phyloP scores from a whole-genome alignment of 2,888 invertebrate species.

The Strigamia maritima region DNA sequence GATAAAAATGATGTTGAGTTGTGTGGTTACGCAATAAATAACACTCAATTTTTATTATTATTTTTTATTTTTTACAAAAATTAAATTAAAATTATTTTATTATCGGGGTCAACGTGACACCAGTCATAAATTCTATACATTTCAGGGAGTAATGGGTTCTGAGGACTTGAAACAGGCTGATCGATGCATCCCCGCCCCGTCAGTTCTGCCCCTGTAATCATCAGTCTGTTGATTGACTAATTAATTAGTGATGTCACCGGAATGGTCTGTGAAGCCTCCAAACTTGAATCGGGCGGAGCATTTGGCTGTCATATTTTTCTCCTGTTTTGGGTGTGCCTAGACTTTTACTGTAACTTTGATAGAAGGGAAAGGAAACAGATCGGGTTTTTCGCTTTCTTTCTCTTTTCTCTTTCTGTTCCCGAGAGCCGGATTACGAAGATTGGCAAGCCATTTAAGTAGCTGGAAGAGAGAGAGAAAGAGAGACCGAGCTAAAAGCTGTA shows the following conservation, averaged over 20 bases:
- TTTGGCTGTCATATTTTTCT: not conserved
- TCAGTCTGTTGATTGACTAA: slow-evolving; percentile 24
- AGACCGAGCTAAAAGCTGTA: not conserved
- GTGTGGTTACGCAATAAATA: not conserved
- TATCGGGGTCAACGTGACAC: not conserved
- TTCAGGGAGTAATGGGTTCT: not conserved
- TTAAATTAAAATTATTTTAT: no score
- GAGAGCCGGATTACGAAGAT: slow-evolving; percentile 21
- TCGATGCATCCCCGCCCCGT: slow-evolving; percentile 14
- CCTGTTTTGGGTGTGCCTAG: not conserved
- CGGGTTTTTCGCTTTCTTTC: not conserved
- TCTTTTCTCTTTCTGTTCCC: slow-evolving; percentile 7
- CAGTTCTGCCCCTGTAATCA: slow-evolving; percentile 12
- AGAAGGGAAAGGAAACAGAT: slow-evolving; percentile 2
- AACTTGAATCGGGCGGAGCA: slow-evolving; percentile 8
- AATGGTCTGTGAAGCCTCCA: not conserved
- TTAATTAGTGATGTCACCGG: not conserved
- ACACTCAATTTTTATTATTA: not conserved
- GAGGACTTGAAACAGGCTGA: not conserved
- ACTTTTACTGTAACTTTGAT: not conserved
- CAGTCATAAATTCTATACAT: not conserved
- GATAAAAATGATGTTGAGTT: not conserved
- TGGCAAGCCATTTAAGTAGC: slow-evolving; percentile 12
- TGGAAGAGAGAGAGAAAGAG: not conserved
- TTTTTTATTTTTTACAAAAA: not conserved